A percentile compares a stretch with the other conserved stretches of the same genome.
Evolutionary conservation across 1,140 invertebrate species (phyloP).

Genomic region (Gryon sp.): DNA sequence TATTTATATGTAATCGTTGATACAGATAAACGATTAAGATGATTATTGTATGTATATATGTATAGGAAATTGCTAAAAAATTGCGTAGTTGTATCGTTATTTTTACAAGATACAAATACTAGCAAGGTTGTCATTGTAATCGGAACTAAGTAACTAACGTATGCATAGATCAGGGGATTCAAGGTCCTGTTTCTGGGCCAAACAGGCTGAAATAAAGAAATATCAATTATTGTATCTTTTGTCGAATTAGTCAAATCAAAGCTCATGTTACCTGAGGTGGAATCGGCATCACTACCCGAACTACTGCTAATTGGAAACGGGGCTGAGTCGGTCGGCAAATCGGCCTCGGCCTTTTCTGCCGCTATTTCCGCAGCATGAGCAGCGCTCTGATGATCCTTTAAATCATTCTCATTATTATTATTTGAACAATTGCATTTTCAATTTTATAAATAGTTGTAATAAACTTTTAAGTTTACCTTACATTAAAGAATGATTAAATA

Average conservation of each 20-base stretch:
- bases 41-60: conserved; percentile 58
- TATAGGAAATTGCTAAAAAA: conserved; percentile 61
- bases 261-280: conserved; percentile 74
- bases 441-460: background rate
- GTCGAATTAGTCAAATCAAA: conserved; percentile 8
- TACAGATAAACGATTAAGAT: conserved; percentile 52
- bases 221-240: conserved; percentile 37
- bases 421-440: background rate
- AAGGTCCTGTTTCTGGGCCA: conserved; percentile 51
- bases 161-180: conserved; percentile 54
- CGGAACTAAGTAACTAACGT: conserved; percentile 51
- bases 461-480: no score
- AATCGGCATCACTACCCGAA: conserved; percentile 82
- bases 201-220: conserved; percentile 61
- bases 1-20: conserved; percentile 57
- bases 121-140: conserved; percentile 44
- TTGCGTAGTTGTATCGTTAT: conserved; percentile 52
- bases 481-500: no score
- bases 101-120: conserved; percentile 62
- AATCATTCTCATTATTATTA: background rate
- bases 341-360: conserved; percentile 71
- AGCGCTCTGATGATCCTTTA: conserved; percentile 63
- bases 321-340: conserved; percentile 78
- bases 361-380: conserved; percentile 54
- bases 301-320: conserved; percentile 82